Base-by-base conservation (phyloP, 1,140 invertebrate species). In the Anoplolepis gracilipes region DNA sequence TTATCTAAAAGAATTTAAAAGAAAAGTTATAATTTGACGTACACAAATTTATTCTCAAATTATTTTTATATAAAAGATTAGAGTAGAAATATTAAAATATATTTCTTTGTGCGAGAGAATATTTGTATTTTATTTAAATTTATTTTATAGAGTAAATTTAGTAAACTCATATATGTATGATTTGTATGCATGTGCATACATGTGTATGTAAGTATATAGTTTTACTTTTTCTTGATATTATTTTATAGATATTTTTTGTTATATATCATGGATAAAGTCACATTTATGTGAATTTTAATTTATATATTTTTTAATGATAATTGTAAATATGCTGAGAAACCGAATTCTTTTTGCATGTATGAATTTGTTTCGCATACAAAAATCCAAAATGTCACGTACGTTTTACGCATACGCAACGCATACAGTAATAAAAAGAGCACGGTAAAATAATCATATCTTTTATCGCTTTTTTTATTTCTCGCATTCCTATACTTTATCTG, bases 1-100 rank as follows among this genome's bases (percentile, higher is more conserved):
- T 69, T 5, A 28, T 36, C 36, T 69, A 69, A 79, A n/a, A n/a
- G n/a, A n/a, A 69, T 36, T 55, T 69, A 39, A 28, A 69, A 69
- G 3, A 19, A 49, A 49, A 42, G 33, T 13, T 19, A 11, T 25
- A n/a, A 22, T 49, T 49, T 49, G 16, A 16, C 16, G 16, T 16
- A 46, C 42, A 22, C 13, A 36, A 79, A 39, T n/a, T 69, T 49
- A 33, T 46, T 46, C 28, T 49, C 1, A 30, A 25, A 7, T 64
- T 33, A 36, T 65, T 65, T 5, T 46, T 16, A 1, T n/a, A 25
- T 25, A 2, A n/a, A n/a, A n/a, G n/a, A n/a, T n/a, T n/a, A n/a
- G n/a, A n/a, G 30, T 16, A 65, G 11, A 65, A 77, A 33, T 25
- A 33, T 7, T 30, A n/a, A n/a, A n/a, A 64, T 64, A 33, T 49